phyloP scores from a whole-genome alignment of 2,113 vertebrate genomes.

The Nerophis lumbriciformis region DNA sequence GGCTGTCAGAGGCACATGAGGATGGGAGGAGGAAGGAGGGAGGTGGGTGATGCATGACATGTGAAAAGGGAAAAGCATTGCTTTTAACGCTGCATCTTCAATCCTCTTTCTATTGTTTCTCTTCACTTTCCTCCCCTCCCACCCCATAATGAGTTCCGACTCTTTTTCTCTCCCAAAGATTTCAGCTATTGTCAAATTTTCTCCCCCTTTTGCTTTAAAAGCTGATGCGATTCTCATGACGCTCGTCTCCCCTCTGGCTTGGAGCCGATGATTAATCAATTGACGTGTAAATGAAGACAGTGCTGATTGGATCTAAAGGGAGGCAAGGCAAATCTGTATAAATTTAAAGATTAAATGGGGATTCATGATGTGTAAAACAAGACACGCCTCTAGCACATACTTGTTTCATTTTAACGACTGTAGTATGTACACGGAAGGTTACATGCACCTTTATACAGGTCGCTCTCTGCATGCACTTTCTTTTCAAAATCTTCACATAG shows the following conservation, averaged over 20 bases:
- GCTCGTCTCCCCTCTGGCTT: constrained; percentile 34
- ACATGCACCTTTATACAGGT: not conserved
- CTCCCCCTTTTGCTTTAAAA: constrained; percentile 39
- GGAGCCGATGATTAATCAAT: constrained; percentile 52
- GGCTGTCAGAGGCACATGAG: constrained; percentile 73
- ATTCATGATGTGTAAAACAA: constrained; percentile 31
- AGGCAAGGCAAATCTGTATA: constrained; percentile 20
- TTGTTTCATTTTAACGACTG: constrained; percentile 16
- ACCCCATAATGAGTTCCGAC: constrained; percentile 8
- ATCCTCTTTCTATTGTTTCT: constrained; percentile 47
- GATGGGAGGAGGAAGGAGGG: constrained; percentile 67
- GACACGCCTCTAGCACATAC: constrained; percentile 10
- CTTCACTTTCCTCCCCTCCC: constrained; percentile 13
- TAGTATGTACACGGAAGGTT: not conserved
- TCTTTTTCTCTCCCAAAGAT: constrained; percentile 18
- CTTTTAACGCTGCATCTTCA: constrained; percentile 58
- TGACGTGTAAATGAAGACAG: constrained; percentile 51
- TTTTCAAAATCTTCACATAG: constrained; percentile 28
- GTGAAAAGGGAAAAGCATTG: constrained; percentile 67
- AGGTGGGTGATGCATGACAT: constrained; percentile 73
- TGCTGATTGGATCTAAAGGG: constrained; percentile 39
- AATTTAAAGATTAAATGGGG: constrained; percentile 26
- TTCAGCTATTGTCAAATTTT: constrained; percentile 15
- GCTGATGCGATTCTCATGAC: constrained; percentile 31
- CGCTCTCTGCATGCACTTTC: constrained; percentile 2